Evolutionary conservation across 2,113 vertebrate genomes (phyloP).

Genomic region (Petrocephalus microphthalmus): DNA sequence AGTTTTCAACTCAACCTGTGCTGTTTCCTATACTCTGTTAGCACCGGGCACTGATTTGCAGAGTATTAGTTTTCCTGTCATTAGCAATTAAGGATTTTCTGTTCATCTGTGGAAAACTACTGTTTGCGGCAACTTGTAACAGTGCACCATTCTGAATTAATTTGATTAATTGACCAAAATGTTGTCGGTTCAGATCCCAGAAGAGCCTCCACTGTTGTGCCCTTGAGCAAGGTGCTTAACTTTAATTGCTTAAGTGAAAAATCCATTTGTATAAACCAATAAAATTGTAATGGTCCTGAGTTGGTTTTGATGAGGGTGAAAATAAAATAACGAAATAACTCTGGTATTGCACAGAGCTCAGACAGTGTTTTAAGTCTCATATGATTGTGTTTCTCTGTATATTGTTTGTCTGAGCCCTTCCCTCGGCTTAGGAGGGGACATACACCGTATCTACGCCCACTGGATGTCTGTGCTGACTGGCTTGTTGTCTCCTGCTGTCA

Average conservation of each 20-base stretch:
- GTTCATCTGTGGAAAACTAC: background rate
- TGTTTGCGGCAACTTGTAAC: background rate
- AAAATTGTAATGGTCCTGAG: background rate
- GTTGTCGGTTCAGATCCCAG: background rate
- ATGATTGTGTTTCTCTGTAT: background rate
- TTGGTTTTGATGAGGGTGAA: conserved; percentile 1
- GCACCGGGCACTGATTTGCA: background rate
- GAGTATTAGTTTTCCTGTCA: background rate
- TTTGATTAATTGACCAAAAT: conserved; percentile 5
- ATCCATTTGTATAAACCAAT: background rate
- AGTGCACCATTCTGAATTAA: background rate
- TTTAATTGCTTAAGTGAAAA: background rate
- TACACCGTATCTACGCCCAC: background rate
- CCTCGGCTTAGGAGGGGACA: background rate
- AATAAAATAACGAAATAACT: background rate
- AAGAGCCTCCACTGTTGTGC: background rate
- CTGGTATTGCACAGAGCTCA: background rate
- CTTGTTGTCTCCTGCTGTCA: background rate
- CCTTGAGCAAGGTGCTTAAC: background rate
- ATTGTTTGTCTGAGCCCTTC: background rate
- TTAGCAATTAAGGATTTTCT: background rate
- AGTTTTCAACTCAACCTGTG: background rate
- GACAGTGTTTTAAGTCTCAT: background rate
- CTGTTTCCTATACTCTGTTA: background rate
- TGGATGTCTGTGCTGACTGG: background rate